A percentile compares a stretch with the other conserved stretches of the same genome.
Evolutionary conservation across 2,797 vertebrate genomes (phyloP).

Genomic region (Takifugu rubripes): DNA sequence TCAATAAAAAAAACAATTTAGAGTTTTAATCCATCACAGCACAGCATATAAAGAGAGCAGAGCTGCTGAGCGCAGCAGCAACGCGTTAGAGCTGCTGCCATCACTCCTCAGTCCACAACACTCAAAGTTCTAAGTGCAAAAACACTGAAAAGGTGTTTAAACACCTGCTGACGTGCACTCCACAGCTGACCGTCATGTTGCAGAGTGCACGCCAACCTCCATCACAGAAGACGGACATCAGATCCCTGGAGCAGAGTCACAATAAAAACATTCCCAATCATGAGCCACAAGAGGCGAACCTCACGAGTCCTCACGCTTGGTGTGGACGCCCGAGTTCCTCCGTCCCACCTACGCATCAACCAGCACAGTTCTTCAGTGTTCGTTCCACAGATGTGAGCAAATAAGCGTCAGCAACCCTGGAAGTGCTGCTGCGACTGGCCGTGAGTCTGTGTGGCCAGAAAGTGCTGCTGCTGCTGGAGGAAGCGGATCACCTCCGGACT

Average conservation of each 20-base stretch:
- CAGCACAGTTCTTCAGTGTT: conserved; percentile 10
- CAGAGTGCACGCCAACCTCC: conserved; percentile 1
- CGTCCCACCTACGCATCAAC: background rate
- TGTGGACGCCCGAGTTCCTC: conserved; percentile 13
- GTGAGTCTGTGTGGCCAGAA: conserved; percentile 86
- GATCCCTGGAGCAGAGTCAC: background rate
- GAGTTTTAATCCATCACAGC: background rate
- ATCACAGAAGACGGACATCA: background rate
- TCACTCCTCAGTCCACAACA: too few species aligned
- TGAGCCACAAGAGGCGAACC: conserved; percentile 1
- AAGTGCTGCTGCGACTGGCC: conserved; percentile 85
- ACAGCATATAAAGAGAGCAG: background rate
- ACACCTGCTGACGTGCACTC: conserved; percentile 6
- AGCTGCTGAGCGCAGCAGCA: too few species aligned
- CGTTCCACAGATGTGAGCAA: background rate
- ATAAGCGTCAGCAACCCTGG: conserved; percentile 70
- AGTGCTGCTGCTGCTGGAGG: conserved; percentile 91
- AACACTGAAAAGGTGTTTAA: too few species aligned
- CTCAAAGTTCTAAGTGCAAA: too few species aligned
- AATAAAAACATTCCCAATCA: conserved; percentile 1
- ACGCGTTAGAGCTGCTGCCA: too few species aligned
- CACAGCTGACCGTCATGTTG: conserved; percentile 43
- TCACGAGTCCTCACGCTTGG: background rate
- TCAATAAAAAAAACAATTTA: too few species aligned
- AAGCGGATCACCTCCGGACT: conserved; percentile 96